Evolutionary conservation across 2,797 vertebrate species (phyloP), one percentile per base, ranked within the genome.

Genomic region (Characodon lateralis): DNA sequence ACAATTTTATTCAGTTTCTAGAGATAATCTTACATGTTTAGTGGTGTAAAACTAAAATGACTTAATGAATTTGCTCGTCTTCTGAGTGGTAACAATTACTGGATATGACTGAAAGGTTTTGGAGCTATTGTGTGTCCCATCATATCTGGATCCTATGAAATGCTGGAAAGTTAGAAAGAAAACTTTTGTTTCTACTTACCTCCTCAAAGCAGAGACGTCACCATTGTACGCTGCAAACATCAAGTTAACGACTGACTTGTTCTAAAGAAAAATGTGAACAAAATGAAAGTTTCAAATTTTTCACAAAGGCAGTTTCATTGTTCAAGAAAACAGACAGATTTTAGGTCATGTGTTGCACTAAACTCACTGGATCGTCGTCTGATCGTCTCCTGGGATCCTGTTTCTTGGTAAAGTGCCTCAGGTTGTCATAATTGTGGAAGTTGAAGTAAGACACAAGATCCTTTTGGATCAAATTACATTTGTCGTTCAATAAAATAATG

Each of bases 401-500:
- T 82, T 97, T 98, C 90, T 94, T 96, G 0, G 94, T 90, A 85
- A 97, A 98, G 89, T 98, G 97, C 85, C 95, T 94, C 90, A 98
- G 86, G 91, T 98, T 97, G 93, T 98, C 97, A 8, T 98, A 98
- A 86, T 98, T 97, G 93, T 98, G 97, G 90, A 98, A 98, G 89
- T 97, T 98, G 88, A 97, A 98, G 68, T 96, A 80, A 35, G 97
- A 97, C 68, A 98, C 96, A 82, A 98, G 79, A 8, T 97, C 97
- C 97, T 98, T 70, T n/a, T 16, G 31, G 41, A 50, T 13, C 5
- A 61, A 31, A 66, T 35, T 24, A 56, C 31, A 3, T 35, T 35
- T 66, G 26, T 12, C 1, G 46, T 14, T 65, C 51, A 82, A 41
- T 48, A 70, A 65, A 70, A 13, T 18, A 31, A 22, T 24, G 12